phyloP scores from a whole-genome alignment of 2,113 vertebrate species.

The Gadus chalcogrammus region DNA sequence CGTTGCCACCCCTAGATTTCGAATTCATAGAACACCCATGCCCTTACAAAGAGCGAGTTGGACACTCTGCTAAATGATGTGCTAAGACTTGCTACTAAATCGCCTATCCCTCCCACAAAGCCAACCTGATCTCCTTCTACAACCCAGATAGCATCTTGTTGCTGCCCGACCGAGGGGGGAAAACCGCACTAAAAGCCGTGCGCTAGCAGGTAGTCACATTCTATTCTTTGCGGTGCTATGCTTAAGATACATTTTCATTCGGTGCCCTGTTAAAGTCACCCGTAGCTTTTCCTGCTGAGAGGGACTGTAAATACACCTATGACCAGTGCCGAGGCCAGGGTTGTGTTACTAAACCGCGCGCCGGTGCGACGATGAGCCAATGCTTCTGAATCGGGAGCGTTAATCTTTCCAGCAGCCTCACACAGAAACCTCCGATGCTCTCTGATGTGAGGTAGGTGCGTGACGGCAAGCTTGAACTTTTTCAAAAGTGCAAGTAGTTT shows the following conservation, averaged over 20 bases:
- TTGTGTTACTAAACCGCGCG: constrained; percentile 56
- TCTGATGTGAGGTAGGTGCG: constrained; percentile 58
- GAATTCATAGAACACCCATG: constrained; percentile 54
- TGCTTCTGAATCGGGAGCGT: constrained; percentile 42
- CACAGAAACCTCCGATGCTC: constrained; percentile 33
- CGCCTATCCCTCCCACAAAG: constrained; percentile 40
- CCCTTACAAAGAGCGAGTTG: constrained; percentile 29
- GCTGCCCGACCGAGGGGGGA: constrained; percentile 22
- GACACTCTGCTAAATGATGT: constrained; percentile 23
- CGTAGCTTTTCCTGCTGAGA: constrained; percentile 46
- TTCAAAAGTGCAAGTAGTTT: no score
- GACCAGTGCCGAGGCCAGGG: constrained; percentile 41
- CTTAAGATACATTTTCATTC: constrained; percentile 47
- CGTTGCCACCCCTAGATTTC: constrained; percentile 48
- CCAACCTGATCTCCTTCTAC: constrained; percentile 26
- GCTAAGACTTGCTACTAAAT: constrained; percentile 18
- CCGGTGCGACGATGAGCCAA: constrained; percentile 33
- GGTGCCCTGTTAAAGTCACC: constrained; percentile 27
- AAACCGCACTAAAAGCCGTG: no score
- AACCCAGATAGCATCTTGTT: constrained; percentile 56
- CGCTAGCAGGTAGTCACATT: constrained; percentile 10
- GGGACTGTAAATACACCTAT: constrained; percentile 62
- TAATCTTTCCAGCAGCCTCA: constrained; percentile 5
- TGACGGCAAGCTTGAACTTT: constrained; percentile 2
- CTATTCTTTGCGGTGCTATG: constrained; percentile 21